Evolutionary conservation across 1,140 invertebrate genomes (phyloP).

Genomic region (Lysiphlebus fabarum): DNA sequence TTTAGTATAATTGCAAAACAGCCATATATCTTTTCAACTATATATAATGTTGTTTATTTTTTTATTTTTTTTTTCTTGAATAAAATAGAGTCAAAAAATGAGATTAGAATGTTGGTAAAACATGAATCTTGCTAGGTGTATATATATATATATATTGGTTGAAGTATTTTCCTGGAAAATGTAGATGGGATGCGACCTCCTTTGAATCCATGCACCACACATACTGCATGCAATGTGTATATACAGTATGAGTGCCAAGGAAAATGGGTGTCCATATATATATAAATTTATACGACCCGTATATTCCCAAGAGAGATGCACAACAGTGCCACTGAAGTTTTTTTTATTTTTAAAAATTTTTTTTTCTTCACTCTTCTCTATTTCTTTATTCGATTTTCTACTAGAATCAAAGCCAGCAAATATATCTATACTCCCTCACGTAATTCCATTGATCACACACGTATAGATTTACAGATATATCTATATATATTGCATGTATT

Average conservation of each 20-base stretch:
- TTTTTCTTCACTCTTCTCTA: conserved; percentile 23
- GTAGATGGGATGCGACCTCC: conserved; percentile 22
- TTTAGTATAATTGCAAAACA: too few relatives aligned
- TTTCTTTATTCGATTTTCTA: conserved; percentile 7
- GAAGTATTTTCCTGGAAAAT: conserved; percentile 25
- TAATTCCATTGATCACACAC: too few relatives aligned
- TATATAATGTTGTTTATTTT: too few relatives aligned
- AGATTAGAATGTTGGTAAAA: too few relatives aligned
- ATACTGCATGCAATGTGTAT: background rate
- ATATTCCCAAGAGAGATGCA: conserved; percentile 23
- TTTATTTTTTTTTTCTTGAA: too few relatives aligned
- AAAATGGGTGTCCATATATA: conserved; percentile 29
- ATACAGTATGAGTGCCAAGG: background rate
- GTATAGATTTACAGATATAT: too few relatives aligned
- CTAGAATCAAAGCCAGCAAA: too few relatives aligned
- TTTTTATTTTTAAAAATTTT: conserved; percentile 20
- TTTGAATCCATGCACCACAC: background rate
- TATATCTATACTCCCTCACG: background rate
- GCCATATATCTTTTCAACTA: too few relatives aligned
- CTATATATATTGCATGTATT: too few relatives aligned
- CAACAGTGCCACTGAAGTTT: conserved; percentile 19
- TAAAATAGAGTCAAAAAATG: too few relatives aligned
- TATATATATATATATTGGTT: too few relatives aligned
- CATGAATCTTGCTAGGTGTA: too few relatives aligned
- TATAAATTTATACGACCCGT: conserved; percentile 33